Percentiles rank a stretch among this genome's conserved stretches.
phyloP scores from a whole-genome alignment of 2,888 invertebrate genomes.

The Trilocha varians region DNA sequence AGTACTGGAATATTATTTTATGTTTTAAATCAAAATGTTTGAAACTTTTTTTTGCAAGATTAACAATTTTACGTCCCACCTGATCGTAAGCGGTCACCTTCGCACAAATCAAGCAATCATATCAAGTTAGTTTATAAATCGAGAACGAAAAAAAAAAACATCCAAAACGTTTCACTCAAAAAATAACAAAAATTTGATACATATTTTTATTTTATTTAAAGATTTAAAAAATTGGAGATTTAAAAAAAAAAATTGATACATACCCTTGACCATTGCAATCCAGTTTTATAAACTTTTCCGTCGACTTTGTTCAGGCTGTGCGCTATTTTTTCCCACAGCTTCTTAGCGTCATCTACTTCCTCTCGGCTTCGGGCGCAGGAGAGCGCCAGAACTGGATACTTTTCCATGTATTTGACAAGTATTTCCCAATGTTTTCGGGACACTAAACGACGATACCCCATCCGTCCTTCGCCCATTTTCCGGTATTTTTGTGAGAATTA shows the following conservation, averaged over 20 bases:
- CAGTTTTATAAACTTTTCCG: constrained; percentile 15
- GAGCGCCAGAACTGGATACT: constrained; percentile 20
- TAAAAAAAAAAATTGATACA: constrained; percentile 5
- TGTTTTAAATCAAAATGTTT: too few species aligned
- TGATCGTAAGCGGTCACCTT: too few species aligned
- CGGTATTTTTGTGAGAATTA: too few species aligned
- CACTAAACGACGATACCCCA: constrained; percentile 3
- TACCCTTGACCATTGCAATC: constrained; percentile 18
- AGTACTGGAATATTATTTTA: constrained; percentile 21
- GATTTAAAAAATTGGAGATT: too few species aligned
- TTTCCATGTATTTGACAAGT: constrained; percentile 23
- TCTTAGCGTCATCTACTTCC: constrained; percentile 11
- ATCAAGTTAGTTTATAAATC: too few species aligned
- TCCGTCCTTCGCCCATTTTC: constrained; percentile 1
- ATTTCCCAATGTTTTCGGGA: constrained; percentile 18
- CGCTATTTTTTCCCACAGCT: constrained; percentile 24
- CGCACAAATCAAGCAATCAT: too few species aligned
- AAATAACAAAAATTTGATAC: too few species aligned
- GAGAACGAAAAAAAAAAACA: too few species aligned
- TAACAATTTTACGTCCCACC: too few species aligned
- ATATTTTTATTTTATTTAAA: too few species aligned
- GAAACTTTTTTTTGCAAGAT: too few species aligned
- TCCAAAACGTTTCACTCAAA: too few species aligned
- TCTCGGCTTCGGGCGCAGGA: constrained; percentile 20
- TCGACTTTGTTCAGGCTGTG: constrained; percentile 20